Base-by-base conservation (phyloP, 53 echinoderm and acorn worm species). In the Stichopus horrens region DNA sequence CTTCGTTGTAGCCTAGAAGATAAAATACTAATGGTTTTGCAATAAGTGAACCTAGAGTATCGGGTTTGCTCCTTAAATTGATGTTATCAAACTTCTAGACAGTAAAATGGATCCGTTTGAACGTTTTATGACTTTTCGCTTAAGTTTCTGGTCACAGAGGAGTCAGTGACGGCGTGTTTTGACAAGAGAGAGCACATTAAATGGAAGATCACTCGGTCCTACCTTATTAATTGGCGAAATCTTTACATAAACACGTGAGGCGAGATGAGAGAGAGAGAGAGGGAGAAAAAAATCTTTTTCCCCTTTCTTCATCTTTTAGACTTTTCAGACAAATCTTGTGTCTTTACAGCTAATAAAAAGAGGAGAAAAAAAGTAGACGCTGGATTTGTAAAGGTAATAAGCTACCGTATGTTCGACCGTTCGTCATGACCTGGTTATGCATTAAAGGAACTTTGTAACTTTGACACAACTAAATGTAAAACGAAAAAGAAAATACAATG, bases 1-100 rank as follows among this genome's bases (percentile, higher is more conserved):
- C 52, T 74, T 23, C 85, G 67, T 85, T 85, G 85, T 85, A 85
- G 65, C 65, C 66, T 85, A 75, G 57, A n/a, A 75, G 87, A 87
- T 87, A 87, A 87, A 87, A 87, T 87, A 74, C 87, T 87, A 87
- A 87, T 87, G 87, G 87, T 55, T 87, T 87, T 87, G 74, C 87
- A 87, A 87, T 87, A 87, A 87, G 75, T 87, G 87, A 74, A 54
- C 87, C 74, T 9, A n/a, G 54, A 52, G 73, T 87, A 87, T 87
- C 87, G 37, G 74, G 73, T 87, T 87, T 87, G 60, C 75, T 74
- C 87, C 23, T 87, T 87, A 87, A 87, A 87, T 87, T 74, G 75
- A 75, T 87, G 87, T 87, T 87, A 87, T 87, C 87, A 87, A 87
- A 87, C 74, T 87, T 87, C 55, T 75, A 67, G 85, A 85, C 85